A percentile compares a stretch with the other conserved stretches of the same genome.
Evolutionary conservation across 2,113 vertebrate species (phyloP).

Genomic region (Corythoichthys haematopterus): DNA sequence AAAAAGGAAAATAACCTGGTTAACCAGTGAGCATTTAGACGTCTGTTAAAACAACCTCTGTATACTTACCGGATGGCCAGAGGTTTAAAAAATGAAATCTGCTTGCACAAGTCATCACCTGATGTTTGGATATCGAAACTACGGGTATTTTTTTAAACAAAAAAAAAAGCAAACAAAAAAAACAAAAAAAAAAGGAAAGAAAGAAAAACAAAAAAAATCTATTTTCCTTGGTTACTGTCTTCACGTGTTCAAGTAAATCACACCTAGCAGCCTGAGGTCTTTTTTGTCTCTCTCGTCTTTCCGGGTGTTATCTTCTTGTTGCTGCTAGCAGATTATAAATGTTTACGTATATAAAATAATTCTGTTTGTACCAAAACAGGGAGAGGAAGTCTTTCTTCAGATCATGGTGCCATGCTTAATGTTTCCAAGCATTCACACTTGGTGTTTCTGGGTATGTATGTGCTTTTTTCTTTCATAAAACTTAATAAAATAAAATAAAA

Average conservation of each 20-base stretch:
- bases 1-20: background rate
- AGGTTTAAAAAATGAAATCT: constrained; percentile 67
- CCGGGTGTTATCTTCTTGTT: constrained; percentile 21
- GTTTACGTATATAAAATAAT: constrained; percentile 22
- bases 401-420: background rate
- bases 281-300: constrained; percentile 7
- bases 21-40: background rate
- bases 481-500: background rate
- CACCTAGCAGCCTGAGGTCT: no score
- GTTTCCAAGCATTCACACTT: background rate
- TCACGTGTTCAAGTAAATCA: no score
- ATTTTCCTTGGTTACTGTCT: background rate
- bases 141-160: no score
- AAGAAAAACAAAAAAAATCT: background rate
- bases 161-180: background rate
- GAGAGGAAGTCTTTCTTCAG: constrained; percentile 21
- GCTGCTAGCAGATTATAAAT: constrained; percentile 17
- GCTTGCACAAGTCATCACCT: constrained; percentile 42
- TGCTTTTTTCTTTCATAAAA: background rate
- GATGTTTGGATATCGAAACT: background rate
- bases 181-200: background rate
- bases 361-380: constrained; percentile 65
- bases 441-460: no score
- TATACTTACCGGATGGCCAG: constrained; percentile 62
- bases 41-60: background rate